Evolutionary conservation across 2,797 vertebrate species (phyloP), one percentile per base, ranked within the genome.

Genomic region (Sebastolobus altivelis): DNA sequence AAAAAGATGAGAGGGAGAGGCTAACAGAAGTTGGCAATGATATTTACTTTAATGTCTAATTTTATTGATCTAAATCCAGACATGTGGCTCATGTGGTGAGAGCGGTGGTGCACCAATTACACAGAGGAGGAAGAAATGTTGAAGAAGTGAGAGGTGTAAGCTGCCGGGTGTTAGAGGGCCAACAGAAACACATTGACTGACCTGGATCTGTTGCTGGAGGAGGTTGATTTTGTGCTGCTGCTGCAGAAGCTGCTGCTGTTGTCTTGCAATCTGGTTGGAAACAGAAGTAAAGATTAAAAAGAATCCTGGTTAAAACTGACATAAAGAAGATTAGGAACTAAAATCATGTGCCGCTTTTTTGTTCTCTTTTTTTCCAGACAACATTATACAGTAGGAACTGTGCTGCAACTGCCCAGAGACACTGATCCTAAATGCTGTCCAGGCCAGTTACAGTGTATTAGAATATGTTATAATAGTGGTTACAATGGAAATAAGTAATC

Each of bases 211-310:
- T 95, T 99, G 99, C 95, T 99, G 99, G 87, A 99, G 97, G 93
- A 99, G 97, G 96, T 99, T 99, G 97, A 99, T 99, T 96, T 99
- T 99, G 97, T 99, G 99, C 96, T 99, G 99, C 96, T 99, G 99
- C 95, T 99, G 99, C 93, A 99, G 96, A 93, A 99, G 98, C 95
- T 99, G 99, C 95, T 99, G 98, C 94, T 99, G 98, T 96, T 99
- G 98, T 96, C 98, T 97, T 88, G 98, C 99, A 90, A 99, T 99
- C 99, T 99, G 94, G 89, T 91, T 87, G 93, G 92, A 95, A 89
- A 95, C 52, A 86, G 43, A 63, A 87, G 58, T 20, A 79, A 70
- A 70, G 0, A 25, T 0, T 85, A n/a, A 65, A 73, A 74, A 29
- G 5, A 75, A 56, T 20, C 3, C n/a, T 5, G 13, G 8, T 81